A percentile compares a stretch with the other conserved stretches of the same genome.
These are phyloP conservation scores for Ecliptopera silaceata DNA, from an alignment of 2,888 invertebrate genomes.

Conservation along the genomic window DNA sequence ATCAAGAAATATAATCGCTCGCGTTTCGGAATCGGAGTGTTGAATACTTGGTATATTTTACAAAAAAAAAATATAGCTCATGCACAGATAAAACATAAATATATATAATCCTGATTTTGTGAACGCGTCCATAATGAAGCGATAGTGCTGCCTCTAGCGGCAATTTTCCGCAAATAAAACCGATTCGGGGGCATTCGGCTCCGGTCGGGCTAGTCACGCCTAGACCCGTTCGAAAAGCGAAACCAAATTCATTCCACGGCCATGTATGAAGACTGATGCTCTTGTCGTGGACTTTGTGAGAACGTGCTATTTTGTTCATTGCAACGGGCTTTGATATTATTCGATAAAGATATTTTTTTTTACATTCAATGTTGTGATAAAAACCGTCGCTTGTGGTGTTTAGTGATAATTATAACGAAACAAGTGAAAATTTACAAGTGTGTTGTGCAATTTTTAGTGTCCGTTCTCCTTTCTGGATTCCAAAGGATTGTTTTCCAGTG, in stretches of 20 bases:
- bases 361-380: conserved; percentile 74
- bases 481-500: conserved; percentile 68
- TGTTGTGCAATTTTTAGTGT: conserved; percentile 75
- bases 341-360: conserved; percentile 66
- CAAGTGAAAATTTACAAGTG: conserved; percentile 70
- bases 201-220: conserved; percentile 78
- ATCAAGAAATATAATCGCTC: no score
- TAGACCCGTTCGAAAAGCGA: conserved; percentile 82
- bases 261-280: conserved; percentile 80
- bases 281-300: conserved; percentile 76
- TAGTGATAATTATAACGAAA: conserved; percentile 65
- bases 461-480: conserved; percentile 69
- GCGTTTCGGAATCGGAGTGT: no score
- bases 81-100: no score
- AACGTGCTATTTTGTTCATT: conserved; percentile 72
- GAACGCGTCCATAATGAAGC: conserved; percentile 39
- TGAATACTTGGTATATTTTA: no score
- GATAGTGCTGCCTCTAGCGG: conserved; percentile 59
- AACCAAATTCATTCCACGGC: conserved; percentile 80
- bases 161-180: conserved; percentile 32
- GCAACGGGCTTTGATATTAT: conserved; percentile 69
- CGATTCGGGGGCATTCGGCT: conserved; percentile 66
- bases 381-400: conserved; percentile 70
- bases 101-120: not conserved
- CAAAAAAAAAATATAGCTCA: no score